These are phyloP conservation scores for Bimastos eiseni DNA, from an alignment of 2,888 invertebrate species.

Conservation along the genomic window DNA sequence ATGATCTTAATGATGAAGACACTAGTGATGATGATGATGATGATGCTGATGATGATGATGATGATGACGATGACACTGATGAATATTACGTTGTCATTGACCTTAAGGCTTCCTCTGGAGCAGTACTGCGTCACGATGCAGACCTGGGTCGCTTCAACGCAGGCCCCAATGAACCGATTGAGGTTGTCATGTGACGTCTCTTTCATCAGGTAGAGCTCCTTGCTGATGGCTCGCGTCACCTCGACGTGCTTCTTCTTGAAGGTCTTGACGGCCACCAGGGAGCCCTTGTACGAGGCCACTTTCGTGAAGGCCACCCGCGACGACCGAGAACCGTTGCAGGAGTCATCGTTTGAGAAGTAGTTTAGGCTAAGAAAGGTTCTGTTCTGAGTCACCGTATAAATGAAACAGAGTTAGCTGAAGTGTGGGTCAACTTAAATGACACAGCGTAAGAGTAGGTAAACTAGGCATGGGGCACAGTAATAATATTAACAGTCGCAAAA, in stretches of 20 bases:
- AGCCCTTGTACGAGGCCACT: slow-evolving; percentile 56
- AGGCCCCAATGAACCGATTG: slow-evolving; percentile 84
- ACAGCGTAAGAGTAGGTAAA: neutral
- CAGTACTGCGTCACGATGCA: slow-evolving; percentile 59
- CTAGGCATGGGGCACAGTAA: too few species aligned
- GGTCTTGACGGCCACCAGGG: slow-evolving; percentile 81
- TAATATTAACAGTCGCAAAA: too few species aligned
- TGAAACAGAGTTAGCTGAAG: too few species aligned
- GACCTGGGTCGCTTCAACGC: slow-evolving; percentile 62
- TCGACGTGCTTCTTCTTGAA: slow-evolving; percentile 49
- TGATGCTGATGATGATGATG: too few species aligned
- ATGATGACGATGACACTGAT: neutral
- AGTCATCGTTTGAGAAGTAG: neutral
- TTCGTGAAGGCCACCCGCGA: slow-evolving; percentile 40
- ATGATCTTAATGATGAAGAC: too few species aligned
- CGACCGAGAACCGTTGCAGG: slow-evolving; percentile 18
- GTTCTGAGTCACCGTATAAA: too few species aligned
- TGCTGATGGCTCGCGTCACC: slow-evolving; percentile 55
- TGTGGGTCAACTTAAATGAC: neutral
- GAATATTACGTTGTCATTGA: slow-evolving; percentile 37
- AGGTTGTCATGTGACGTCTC: slow-evolving; percentile 60
- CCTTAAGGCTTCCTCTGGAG: slow-evolving; percentile 56
- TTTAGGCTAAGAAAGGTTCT: neutral
- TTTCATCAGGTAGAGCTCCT: slow-evolving; percentile 58
- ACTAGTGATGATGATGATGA: too few species aligned